A percentile compares a stretch with the other conserved stretches of the same genome.
These are phyloP conservation scores for Smutsia gigantea DNA, from an alignment of 2,797 vertebrate species.

Conservation along the genomic window DNA sequence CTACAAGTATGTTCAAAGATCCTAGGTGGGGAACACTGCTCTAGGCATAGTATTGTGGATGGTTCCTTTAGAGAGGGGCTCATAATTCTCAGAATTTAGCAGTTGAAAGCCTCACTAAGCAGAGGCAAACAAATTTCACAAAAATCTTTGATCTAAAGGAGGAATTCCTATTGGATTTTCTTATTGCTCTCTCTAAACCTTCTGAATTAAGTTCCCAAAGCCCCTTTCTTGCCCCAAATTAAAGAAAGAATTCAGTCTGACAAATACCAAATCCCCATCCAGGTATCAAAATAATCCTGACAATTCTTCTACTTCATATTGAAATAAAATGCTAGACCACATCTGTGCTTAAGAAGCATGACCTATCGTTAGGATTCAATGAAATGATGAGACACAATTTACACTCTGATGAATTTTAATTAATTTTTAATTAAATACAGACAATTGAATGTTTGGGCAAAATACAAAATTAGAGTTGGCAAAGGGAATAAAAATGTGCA, in stretches of 20 bases:
- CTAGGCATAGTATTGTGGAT: not conserved
- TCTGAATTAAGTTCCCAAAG: constrained; percentile 31
- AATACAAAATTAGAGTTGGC: constrained; percentile 57
- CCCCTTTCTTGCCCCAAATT: constrained; percentile 51
- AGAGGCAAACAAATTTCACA: constrained; percentile 39
- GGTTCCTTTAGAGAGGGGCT: not conserved
- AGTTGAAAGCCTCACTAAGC: not conserved
- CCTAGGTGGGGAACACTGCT: not conserved
- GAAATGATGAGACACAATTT: constrained; percentile 68
- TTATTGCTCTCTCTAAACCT: not conserved
- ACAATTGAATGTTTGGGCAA: constrained; percentile 67
- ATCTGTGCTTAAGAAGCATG: constrained; percentile 67
- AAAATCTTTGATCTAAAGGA: not conserved
- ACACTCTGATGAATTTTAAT: constrained; percentile 73
- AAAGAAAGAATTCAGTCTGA: constrained; percentile 57
- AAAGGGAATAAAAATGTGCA: constrained; percentile 6
- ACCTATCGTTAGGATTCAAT: constrained; percentile 51
- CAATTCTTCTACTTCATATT: constrained; percentile 30
- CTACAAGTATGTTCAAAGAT: not conserved
- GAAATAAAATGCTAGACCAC: constrained; percentile 60
- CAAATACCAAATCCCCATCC: constrained; percentile 48
- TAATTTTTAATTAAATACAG: constrained; percentile 78
- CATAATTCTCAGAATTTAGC: not conserved
- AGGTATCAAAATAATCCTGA: constrained; percentile 2
- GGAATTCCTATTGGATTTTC: constrained; percentile 31